Percentiles rank a stretch among this genome's conserved stretches.
These are phyloP conservation scores for Chaetophractus vellerosus DNA, from an alignment of 2,797 vertebrate species.

Conservation along the genomic window DNA sequence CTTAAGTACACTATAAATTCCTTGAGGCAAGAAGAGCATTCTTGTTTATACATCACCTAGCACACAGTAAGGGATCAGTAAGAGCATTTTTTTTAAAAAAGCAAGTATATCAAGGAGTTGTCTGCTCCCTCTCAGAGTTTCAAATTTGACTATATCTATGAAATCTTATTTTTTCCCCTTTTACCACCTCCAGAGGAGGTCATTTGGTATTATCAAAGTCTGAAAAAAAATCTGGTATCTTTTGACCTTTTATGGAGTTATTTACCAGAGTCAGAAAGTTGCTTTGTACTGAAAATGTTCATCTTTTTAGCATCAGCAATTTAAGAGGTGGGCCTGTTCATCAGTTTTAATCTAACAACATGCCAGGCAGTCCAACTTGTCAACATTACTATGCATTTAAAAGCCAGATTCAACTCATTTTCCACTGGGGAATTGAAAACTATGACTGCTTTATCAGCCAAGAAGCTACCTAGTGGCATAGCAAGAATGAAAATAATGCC, in stretches of 20 bases:
- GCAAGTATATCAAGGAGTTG: not conserved
- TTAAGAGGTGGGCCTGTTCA: not conserved
- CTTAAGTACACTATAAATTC: not conserved
- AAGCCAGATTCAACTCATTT: slow-evolving; percentile 44
- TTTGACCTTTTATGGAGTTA: slow-evolving; percentile 55
- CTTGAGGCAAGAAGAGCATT: not conserved
- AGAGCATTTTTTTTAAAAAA: not conserved
- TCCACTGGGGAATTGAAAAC: slow-evolving; percentile 46
- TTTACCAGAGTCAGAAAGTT: slow-evolving; percentile 58
- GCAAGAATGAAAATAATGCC: slow-evolving; percentile 25
- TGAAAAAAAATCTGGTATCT: not conserved
- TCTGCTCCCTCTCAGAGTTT: slow-evolving; percentile 74
- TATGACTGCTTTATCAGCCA: slow-evolving; percentile 4
- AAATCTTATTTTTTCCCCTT: slow-evolving; percentile 62
- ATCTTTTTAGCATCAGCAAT: not conserved
- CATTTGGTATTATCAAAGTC: slow-evolving; percentile 50
- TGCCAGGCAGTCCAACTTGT: not conserved
- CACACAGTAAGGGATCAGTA: not conserved
- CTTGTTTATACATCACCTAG: not conserved
- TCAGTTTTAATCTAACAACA: not conserved
- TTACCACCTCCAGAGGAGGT: slow-evolving; percentile 64
- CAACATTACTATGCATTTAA: not conserved
- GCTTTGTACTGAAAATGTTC: slow-evolving; percentile 7
- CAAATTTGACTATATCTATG: slow-evolving; percentile 79
- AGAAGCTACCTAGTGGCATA: not conserved